Evolutionary conservation across 2,113 vertebrate species (phyloP).

Genomic region (Scophthalmus maximus): DNA sequence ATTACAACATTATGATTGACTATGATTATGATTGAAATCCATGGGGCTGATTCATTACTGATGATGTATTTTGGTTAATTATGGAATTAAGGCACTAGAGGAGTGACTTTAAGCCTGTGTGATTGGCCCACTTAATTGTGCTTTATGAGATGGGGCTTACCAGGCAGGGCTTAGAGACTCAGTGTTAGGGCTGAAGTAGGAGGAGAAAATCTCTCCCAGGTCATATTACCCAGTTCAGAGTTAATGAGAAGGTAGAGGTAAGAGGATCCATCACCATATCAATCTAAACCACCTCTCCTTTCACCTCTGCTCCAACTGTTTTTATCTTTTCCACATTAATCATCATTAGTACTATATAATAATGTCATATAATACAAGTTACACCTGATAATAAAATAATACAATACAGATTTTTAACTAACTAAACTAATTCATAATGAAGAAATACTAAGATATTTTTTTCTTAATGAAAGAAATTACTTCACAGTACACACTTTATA

Average conservation of each 20-base stretch:
- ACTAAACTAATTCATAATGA: slow-evolving; percentile 1
- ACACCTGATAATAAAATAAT: slow-evolving; percentile 5
- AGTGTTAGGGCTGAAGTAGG: slow-evolving; percentile 77
- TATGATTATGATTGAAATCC: slow-evolving; percentile 80
- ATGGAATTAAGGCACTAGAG: slow-evolving; percentile 79
- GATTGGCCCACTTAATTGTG: slow-evolving; percentile 87
- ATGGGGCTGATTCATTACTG: slow-evolving; percentile 76
- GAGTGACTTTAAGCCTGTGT: slow-evolving; percentile 84
- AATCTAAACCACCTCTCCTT: slow-evolving; percentile 73
- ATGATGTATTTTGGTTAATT: slow-evolving; percentile 87
- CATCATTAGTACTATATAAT: slow-evolving; percentile 48
- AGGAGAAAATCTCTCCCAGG: slow-evolving; percentile 80
- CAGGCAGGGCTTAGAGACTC: slow-evolving; percentile 74
- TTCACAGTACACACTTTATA: neutral
- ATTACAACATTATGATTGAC: slow-evolving; percentile 78
- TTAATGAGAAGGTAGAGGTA: slow-evolving; percentile 85
- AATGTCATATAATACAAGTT: slow-evolving; percentile 43
- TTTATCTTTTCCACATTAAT: slow-evolving; percentile 66
- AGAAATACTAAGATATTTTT: neutral
- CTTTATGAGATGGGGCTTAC: slow-evolving; percentile 81
- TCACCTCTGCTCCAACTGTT: slow-evolving; percentile 56
- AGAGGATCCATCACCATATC: slow-evolving; percentile 80
- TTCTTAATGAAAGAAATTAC: neutral
- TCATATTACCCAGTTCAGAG: slow-evolving; percentile 79
- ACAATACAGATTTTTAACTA: neutral